These are phyloP conservation scores for Graptemys geographica DNA, from an alignment of 2,797 vertebrate species.

Conservation along the genomic window DNA sequence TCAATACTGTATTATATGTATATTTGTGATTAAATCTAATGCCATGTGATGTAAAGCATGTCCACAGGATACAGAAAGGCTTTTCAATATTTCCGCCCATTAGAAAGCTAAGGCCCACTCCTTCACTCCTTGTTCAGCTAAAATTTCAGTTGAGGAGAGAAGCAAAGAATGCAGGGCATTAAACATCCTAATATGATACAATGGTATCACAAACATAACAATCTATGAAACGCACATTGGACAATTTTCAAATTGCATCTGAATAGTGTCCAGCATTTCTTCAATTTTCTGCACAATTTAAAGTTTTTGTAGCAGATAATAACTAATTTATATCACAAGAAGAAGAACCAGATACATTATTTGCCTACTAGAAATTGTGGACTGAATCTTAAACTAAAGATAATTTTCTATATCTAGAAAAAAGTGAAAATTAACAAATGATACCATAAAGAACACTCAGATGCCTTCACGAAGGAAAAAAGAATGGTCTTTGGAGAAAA, in stretches of 20 bases:
- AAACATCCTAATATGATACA: neutral
- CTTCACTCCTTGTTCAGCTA: neutral
- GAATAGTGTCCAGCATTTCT: neutral
- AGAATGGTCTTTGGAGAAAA: neutral
- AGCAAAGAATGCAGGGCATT: neutral
- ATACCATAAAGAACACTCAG: neutral
- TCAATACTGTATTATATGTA: rapidly evolving
- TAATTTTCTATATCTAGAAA: neutral
- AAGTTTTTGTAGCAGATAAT: neutral
- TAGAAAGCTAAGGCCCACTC: neutral
- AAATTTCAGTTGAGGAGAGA: neutral
- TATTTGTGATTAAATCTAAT: neutral
- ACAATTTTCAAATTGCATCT: neutral
- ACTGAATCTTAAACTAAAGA: neutral
- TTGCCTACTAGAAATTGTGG: neutral
- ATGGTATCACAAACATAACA: neutral
- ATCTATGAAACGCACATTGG: neutral
- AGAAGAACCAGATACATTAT: neutral
- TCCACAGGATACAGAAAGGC: neutral
- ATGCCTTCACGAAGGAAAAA: neutral
- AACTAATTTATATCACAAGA: neutral
- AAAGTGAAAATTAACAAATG: neutral
- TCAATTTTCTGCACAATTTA: neutral
- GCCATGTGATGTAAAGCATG: neutral
- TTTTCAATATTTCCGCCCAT: neutral